A percentile compares a stretch with the other conserved stretches of the same genome.
phyloP scores from a whole-genome alignment of 2,797 vertebrate species.

The Brotula barbata region DNA sequence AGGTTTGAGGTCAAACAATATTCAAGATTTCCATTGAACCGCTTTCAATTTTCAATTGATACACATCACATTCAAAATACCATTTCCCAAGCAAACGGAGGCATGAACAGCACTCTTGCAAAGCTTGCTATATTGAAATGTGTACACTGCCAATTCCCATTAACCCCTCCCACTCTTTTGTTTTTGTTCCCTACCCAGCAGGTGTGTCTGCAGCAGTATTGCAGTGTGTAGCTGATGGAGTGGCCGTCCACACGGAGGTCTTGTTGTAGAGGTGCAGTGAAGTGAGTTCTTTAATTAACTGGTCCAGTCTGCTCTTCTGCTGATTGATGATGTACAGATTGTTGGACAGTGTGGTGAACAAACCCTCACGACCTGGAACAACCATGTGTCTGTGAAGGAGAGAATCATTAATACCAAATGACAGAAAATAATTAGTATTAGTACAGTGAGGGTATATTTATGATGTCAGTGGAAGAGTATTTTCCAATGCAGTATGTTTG shows the following conservation, averaged over 20 bases:
- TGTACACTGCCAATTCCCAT: background rate
- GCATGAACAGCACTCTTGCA: background rate
- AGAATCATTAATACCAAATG: background rate
- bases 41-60: background rate
- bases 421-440: background rate
- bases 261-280: conserved; percentile 89
- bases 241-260: conserved; percentile 72
- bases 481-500: background rate
- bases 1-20: background rate
- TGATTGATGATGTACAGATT: conserved; percentile 95
- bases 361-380: conserved; percentile 89
- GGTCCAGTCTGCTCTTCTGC: conserved; percentile 88
- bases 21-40: background rate
- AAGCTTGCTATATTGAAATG: background rate
- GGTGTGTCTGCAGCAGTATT: conserved; percentile 36
- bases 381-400: conserved; percentile 82
- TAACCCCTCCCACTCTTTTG: too few species aligned
- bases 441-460: too few species aligned
- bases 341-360: conserved; percentile 91
- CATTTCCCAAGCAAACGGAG: background rate
- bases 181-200: conserved; percentile 47
- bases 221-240: conserved; percentile 38
- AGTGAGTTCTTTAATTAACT: conserved; percentile 84
- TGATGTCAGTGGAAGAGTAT: too few species aligned
- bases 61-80: background rate